Evolutionary conservation across 2,113 vertebrate genomes (phyloP).

Genomic region (Genyomyrus donnyi): DNA sequence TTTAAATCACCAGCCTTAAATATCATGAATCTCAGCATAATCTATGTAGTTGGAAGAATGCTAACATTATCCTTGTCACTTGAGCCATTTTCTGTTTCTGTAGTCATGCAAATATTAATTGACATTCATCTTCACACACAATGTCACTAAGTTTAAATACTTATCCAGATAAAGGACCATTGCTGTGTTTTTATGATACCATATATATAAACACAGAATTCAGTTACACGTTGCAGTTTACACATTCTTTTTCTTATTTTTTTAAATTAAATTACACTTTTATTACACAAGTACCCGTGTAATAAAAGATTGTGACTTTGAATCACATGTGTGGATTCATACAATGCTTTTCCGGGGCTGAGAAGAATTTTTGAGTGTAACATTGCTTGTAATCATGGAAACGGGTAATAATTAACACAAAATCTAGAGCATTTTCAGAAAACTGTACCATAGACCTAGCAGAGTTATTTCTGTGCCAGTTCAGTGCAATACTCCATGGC

Average conservation of each 20-base stretch:
- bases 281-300: not conserved
- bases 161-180: not conserved
- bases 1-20: not conserved
- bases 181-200: not conserved
- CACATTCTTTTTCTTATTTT: not conserved
- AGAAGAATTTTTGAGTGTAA: not conserved
- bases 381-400: not conserved
- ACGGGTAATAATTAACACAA: not conserved
- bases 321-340: not conserved
- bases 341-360: not conserved
- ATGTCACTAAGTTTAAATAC: not conserved
- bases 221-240: not conserved
- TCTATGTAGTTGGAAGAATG: not conserved
- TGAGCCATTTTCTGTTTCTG: not conserved
- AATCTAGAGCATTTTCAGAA: not conserved
- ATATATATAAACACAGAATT: not conserved
- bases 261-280: not conserved
- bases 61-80: not conserved
- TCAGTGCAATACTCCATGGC: not conserved
- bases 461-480: not conserved
- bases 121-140: not conserved
- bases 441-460: not conserved
- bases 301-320: not conserved
- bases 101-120: not conserved
- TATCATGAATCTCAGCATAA: conserved; percentile 1